Base-by-base conservation (phyloP, 2,113 vertebrate species). In the Perca flavescens region DNA sequence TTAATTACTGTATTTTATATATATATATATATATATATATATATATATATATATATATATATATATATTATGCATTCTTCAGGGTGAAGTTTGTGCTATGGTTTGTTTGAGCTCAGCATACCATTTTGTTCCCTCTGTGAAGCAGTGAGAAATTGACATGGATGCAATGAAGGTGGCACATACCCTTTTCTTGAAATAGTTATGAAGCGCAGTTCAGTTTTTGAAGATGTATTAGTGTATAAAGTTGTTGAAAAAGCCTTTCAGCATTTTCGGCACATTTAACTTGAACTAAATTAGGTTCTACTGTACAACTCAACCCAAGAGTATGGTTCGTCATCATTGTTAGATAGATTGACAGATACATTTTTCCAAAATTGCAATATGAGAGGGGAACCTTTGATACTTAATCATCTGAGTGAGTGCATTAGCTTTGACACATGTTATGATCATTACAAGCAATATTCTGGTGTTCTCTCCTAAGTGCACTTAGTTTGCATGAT, bases 371-470 rank as follows among this genome's bases (percentile, higher is more conserved):
- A 46, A 0, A 25, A 25, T 19, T 46, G 36, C 36, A 71, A 1
- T 40, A n/a, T 36, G 11, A 14, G 52, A 70, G 50, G 50, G 7
- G 31, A 22, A 9, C 12, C 13, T 40, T 40, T 40, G 5, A 40
- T 16, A 13, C 19, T 54, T 16, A n/a, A 22, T 71, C 34, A 40
- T 43, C 12, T 40, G 14, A 22, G 68, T 40, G 34, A 47, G 62
- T 22, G 4, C 74, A 58, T 46, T 52, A 43, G 25, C 47, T 53
- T 34, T 73, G 22, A 73, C 61, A 78, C 46, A 54, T 78, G 49
- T 78, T 62, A 36, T 53, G 54, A 66, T 61, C 28, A 67, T 61
- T 67, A 68, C 69, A 74, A 72, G 77, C 53, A 66, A 65, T 36
- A 25, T 25, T 73, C 34, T 49, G 28, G 49, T 43, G 43, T 52